Evolutionary conservation across 2,888 invertebrate genomes (phyloP), one percentile per base, ranked within the genome.

Genomic region (Slavum lentiscoides): DNA sequence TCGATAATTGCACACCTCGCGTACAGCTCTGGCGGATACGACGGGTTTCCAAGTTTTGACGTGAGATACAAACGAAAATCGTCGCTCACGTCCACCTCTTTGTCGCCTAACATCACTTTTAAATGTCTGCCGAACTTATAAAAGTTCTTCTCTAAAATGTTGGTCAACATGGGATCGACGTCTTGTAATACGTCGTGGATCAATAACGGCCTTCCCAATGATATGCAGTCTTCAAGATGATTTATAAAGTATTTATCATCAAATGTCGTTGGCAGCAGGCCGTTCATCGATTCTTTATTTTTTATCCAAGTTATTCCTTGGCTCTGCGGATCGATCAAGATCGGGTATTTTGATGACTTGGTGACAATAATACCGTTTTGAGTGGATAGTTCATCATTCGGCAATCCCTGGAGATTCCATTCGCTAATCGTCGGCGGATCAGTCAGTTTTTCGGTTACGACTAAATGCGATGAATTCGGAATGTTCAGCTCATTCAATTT

Each of bases 241-340:
- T 94, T 92, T 85, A 97, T 90, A 86, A 98, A 98, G 87, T 98
- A 97, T 87, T 98, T 98, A 87, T 98, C 97, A 87, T 97, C 96
- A 76, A 98, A 87, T 0, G 96, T 95, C 0, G 97, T 97, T 23
- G 97, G 93, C 89, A 97, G 94, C 61, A 98, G 87, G 85, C 96
- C 96, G 86, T 97, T 97, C 66, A 91, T 88, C 43, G 91, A 89
- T 87, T 98, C 97, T 86, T 95, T 96, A 85, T 94, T 95, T 86
- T 96, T 97, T 75, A 98, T 96, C 98, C 98, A 98, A 88, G 94
- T 92, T 87, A 97, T 97, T 21, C 97, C 98, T 88, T 98, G 98
- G 84, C 92, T 96, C 87, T 98, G 98, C 0, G 98, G 98, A 88
- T 98, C 98, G 15, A 98, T 93, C 53, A 98, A 87, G 49, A 98